These are phyloP conservation scores for Myotis davidii DNA, from an alignment of 2,113 vertebrate genomes.

Conservation along the genomic window DNA sequence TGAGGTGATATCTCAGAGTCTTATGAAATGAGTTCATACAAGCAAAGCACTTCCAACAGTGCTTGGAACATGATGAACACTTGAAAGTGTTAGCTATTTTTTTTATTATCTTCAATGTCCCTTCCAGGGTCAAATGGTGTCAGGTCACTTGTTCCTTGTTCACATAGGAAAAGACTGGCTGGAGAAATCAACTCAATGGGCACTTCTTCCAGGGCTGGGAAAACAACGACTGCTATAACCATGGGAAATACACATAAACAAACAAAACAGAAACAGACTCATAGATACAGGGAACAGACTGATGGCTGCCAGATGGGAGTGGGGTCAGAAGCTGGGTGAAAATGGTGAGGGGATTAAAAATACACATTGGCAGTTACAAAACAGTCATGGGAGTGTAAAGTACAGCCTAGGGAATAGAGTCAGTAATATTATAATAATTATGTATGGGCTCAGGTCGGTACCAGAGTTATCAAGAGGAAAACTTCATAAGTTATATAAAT, in stretches of 20 bases:
- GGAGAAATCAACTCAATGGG: background rate
- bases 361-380: background rate
- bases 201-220: background rate
- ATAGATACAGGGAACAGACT: background rate
- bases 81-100: background rate
- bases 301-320: background rate
- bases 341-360: background rate
- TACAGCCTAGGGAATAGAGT: background rate
- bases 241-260: background rate
- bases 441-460: background rate
- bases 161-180: background rate
- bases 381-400: background rate
- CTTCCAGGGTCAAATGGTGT: background rate
- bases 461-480: background rate
- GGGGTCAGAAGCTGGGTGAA: background rate
- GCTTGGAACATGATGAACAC: background rate
- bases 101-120: background rate
- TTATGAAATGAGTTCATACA: background rate
- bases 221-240: background rate
- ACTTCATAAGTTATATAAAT: background rate
- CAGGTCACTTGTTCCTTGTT: background rate
- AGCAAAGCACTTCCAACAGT: background rate
- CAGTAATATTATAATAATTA: background rate
- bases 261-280: background rate
- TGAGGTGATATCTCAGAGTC: background rate